These are phyloP conservation scores for Onychomys arenicola DNA, from an alignment of 2,797 vertebrate species.

Conservation along the genomic window DNA sequence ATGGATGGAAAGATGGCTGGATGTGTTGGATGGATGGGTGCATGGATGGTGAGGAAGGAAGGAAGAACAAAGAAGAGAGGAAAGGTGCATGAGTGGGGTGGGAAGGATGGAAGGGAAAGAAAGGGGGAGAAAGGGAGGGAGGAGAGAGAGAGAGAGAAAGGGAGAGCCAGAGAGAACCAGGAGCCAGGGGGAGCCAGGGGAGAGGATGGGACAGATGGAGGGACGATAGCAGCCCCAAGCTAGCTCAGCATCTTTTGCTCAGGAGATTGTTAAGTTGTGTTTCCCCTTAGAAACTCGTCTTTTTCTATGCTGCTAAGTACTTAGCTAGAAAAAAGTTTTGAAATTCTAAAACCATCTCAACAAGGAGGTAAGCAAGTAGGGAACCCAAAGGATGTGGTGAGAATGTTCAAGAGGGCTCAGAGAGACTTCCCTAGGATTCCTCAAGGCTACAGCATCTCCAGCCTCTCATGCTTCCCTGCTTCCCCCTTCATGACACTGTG, in stretches of 20 bases:
- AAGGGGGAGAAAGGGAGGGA: neutral
- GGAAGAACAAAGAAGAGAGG: neutral
- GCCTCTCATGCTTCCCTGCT: neutral
- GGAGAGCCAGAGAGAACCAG: neutral
- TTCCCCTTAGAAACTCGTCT: neutral
- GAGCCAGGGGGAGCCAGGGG: too few species aligned
- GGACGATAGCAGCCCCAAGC: neutral
- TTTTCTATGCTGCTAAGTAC: neutral
- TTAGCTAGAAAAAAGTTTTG: neutral
- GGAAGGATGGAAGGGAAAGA: neutral
- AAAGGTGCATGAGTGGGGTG: neutral
- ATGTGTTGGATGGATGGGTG: neutral
- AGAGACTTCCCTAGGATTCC: neutral
- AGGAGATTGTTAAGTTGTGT: neutral
- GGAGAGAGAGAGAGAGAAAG: neutral
- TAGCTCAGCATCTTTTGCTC: neutral
- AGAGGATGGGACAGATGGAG: too few species aligned
- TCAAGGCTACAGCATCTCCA: neutral
- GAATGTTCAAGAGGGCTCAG: neutral
- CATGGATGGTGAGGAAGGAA: neutral
- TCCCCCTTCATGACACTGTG: neutral
- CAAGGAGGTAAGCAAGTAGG: neutral
- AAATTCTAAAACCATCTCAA: conserved; percentile 27
- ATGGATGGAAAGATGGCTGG: neutral
- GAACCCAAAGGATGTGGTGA: neutral